Conservation (phyloP, 1,140 invertebrate species). For the Pseudomyrmex dendroicus region DNA sequence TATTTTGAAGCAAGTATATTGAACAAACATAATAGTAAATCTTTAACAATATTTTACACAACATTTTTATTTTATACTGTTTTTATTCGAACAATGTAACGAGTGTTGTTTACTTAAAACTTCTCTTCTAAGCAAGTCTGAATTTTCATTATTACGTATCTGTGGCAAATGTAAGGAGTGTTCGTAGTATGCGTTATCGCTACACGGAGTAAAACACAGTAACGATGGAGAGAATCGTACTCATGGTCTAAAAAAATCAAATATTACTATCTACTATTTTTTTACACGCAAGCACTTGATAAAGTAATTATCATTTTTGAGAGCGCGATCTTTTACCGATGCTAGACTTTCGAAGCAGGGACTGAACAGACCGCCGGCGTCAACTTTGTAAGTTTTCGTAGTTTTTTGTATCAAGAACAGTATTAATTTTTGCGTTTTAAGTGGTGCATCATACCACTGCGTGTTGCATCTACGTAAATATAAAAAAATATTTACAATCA, state of each 20-base stretch:
- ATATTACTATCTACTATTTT: neutral
- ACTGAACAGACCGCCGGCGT: conserved; percentile 35
- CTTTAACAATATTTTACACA: no score
- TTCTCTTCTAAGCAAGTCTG: no score
- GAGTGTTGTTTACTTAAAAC: no score
- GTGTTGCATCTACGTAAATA: conserved; percentile 33
- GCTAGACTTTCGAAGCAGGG: conserved; percentile 33
- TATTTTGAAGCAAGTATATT: no score
- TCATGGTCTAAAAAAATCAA: conserved; percentile 18
- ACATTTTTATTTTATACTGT: no score
- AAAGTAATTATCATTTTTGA: neutral
- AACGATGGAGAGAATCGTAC: conserved; percentile 16
- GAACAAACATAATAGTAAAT: no score
- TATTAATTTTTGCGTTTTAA: conserved; percentile 37
- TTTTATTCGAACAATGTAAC: no score
- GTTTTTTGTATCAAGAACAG: conserved; percentile 23
- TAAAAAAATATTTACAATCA: neutral
- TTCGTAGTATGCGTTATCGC: neutral
- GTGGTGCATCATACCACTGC: conserved; percentile 23
- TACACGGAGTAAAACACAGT: conserved; percentile 5
- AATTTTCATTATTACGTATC: no score
- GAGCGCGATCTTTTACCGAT: neutral
- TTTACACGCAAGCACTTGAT: no score
- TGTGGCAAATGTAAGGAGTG: no score
- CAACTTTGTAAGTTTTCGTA: conserved; percentile 31